Conservation (phyloP, 2,888 invertebrate genomes). For the Andricus curvator region DNA sequence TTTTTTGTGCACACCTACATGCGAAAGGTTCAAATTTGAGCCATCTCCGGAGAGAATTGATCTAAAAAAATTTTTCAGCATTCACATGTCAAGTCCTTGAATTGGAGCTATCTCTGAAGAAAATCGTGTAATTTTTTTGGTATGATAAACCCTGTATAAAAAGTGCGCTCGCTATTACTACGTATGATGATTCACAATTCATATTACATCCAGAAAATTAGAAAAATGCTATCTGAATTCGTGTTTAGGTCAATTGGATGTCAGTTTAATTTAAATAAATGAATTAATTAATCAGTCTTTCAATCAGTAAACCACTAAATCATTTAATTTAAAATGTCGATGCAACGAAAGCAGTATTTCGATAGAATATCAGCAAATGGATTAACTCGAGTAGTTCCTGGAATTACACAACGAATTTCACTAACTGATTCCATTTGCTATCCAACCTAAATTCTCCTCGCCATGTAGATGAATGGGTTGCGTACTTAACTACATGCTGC, state of each 20-base stretch:
- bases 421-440: conserved; percentile 52
- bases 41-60: no score
- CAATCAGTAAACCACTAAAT: background rate
- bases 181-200: no score
- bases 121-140: no score
- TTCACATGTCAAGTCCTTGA: no score
- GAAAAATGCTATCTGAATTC: no score
- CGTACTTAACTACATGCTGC: conserved; percentile 27
- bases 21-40: no score
- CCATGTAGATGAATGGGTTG: conserved; percentile 3
- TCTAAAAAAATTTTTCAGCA: no score
- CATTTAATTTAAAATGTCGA: background rate
- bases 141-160: no score
- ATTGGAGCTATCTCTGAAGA: no score
- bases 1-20: no score
- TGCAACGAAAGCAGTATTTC: background rate
- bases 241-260: background rate
- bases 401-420: conserved; percentile 54
- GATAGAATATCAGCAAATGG: conserved; percentile 25
- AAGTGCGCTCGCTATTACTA: no score
- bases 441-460: conserved; percentile 27
- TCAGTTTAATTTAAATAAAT: background rate
- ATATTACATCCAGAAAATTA: no score
- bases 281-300: background rate
- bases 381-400: conserved; percentile 27